Conservation (phyloP, 2,888 invertebrate species). For the Drosophila vallismaia region DNA sequence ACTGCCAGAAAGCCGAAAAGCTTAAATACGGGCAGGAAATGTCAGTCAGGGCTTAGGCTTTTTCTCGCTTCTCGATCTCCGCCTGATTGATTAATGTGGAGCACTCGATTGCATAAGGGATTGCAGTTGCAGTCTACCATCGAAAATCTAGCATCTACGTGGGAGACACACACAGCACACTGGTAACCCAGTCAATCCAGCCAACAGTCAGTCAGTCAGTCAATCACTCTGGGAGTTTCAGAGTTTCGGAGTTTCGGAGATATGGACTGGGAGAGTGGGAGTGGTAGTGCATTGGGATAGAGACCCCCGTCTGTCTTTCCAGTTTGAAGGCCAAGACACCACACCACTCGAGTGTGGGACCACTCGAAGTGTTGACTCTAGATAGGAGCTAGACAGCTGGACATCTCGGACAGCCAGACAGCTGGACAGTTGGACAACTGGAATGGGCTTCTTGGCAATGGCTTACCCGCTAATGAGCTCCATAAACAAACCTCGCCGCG, state of each 20-base stretch:
- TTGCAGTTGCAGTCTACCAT: slow-evolving; percentile 27
- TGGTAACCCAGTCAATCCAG: slow-evolving; percentile 54
- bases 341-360: slow-evolving; percentile 46
- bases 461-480: slow-evolving; percentile 66
- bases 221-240: slow-evolving; percentile 22
- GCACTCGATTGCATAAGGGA: slow-evolving; percentile 64
- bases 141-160: slow-evolving; percentile 29
- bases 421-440: slow-evolving; percentile 7
- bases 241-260: slow-evolving; percentile 1
- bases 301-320: slow-evolving; percentile 42
- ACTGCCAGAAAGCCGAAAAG: slow-evolving; percentile 19
- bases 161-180: slow-evolving; percentile 46
- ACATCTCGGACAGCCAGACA: slow-evolving; percentile 11
- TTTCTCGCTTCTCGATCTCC: slow-evolving; percentile 12
- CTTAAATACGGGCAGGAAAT: slow-evolving; percentile 62
- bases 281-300: slow-evolving; percentile 4
- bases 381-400: slow-evolving; percentile 48
- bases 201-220: slow-evolving; percentile 10
- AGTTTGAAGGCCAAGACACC: slow-evolving; percentile 68
- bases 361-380: slow-evolving; percentile 62
- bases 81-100: slow-evolving; percentile 68
- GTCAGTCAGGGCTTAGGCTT: slow-evolving; percentile 64
- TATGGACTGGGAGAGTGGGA: slow-evolving; percentile 1
- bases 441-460: slow-evolving; percentile 61
- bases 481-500: slow-evolving; percentile 62